Percentiles rank a stretch among this genome's conserved stretches.
phyloP scores from a whole-genome alignment of 1,140 invertebrate genomes.

The Hyposmocoma kahamanoa region DNA sequence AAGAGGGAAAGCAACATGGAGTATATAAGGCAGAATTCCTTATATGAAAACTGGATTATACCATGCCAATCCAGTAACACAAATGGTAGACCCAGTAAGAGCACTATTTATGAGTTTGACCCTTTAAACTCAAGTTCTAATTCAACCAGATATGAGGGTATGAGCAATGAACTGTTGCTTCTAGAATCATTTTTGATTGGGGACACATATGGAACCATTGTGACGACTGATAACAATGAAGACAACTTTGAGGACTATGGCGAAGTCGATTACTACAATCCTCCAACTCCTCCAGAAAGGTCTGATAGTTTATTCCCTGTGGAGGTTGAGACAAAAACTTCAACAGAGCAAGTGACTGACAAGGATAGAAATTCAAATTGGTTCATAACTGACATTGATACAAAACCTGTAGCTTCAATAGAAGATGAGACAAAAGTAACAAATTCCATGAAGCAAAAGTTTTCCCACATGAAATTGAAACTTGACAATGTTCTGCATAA shows the following conservation, averaged over 20 bases:
- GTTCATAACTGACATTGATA: slow-evolving; percentile 31
- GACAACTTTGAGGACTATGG: slow-evolving; percentile 37
- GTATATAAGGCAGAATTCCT: slow-evolving; percentile 48
- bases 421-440: slow-evolving; percentile 29
- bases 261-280: slow-evolving; percentile 56
- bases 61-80: slow-evolving; percentile 21
- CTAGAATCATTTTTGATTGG: slow-evolving; percentile 57
- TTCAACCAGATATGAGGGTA: slow-evolving; percentile 42
- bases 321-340: slow-evolving; percentile 14
- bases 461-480: slow-evolving; percentile 53
- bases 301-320: slow-evolving; percentile 43
- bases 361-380: slow-evolving; percentile 42
- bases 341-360: slow-evolving; percentile 17
- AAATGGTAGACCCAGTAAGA: slow-evolving; percentile 39
- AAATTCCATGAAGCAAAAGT: slow-evolving; percentile 46
- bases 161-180: slow-evolving; percentile 57
- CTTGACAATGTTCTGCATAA: slow-evolving; percentile 44
- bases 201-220: slow-evolving; percentile 55
- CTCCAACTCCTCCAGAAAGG: slow-evolving; percentile 56
- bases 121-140: slow-evolving; percentile 37
- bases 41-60: slow-evolving; percentile 56
- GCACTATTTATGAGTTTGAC: slow-evolving; percentile 64
- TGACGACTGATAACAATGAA: slow-evolving; percentile 37
- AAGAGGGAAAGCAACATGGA: slow-evolving; percentile 36
- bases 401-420: slow-evolving; percentile 9